Evolutionary conservation across 2,888 invertebrate species (phyloP), one percentile per base, ranked within the genome.

Genomic region (Rotaria magnacalcarata): DNA sequence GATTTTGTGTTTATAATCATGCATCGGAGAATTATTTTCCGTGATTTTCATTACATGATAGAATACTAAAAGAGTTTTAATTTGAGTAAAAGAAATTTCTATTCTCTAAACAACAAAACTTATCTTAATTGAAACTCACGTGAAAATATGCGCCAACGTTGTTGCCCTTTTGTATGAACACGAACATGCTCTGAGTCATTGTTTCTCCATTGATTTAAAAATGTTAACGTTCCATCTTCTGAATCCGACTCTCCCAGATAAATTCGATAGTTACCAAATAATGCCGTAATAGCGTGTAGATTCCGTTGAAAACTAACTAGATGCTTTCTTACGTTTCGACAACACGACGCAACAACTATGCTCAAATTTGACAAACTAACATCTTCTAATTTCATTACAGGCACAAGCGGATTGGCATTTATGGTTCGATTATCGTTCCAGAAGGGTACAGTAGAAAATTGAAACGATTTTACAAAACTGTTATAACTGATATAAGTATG

Each of bases 191-290:
- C 16, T 41, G 41, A 24, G 47, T 75, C 47, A 24, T 41, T 43
- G 21, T 43, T 24, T 24, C 16, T 24, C 75, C 75, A 75, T 43
- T 75, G 3, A 47, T 75, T 7, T 24, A 75, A 47, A 47, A 11
- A 2, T 24, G 7, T 8, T 41, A 75, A 47, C 24, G 75, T 75
- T 47, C 11, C 6, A 75, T 75, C 75, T 24, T n/a, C 2, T n/a
- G 75, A 75, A 75, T 75, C 75, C 2, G 75, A 75, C n/a, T 75
- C 75, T 7, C 75, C 75, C 2, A 75, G 75, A 24, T 43, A 75
- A 43, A 75, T 75, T 24, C 47, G 41, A 75, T 75, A 75, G 8
- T 75, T 0, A 21, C 47, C 24, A 27, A 75, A 75, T 75, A 41
- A 16, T 21, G 41, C 24, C 6, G 47, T 8, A 43, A 75, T 75